Base-by-base conservation (phyloP, 1,140 invertebrate species). In the Hylaeus anthracinus region DNA sequence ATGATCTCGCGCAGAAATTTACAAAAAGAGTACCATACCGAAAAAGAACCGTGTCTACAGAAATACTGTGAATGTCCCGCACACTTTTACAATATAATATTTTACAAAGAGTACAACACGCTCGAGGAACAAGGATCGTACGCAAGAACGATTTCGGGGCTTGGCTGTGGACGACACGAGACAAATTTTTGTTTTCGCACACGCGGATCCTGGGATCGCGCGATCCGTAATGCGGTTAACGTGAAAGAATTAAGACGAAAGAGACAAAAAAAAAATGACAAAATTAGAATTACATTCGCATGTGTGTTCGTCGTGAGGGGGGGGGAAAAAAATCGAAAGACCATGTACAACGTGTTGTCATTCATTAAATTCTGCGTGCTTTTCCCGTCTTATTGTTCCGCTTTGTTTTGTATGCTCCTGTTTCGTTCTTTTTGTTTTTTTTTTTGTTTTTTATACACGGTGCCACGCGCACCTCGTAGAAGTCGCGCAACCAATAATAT, bases 401-500 rank as follows among this genome's bases (percentile, higher is more conserved):
- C 64, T 75, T 65, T 73, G 65, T n/a, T 83, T 79, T 51, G 26
- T 26, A 26, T 71, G 66, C 81, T 74, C 76, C 64, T 26, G 81
- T 79, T 82, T 56, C 55, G 82, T 83, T 26, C 26, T 26, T 26
- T 26, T 26, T 26, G 26, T 26, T 26, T 26, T 26, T 26, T 26
- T 26, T 26, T 26, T 26, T 26, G 26, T 26, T 26, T 26, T 90
- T 88, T 89, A 90, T 87, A 91, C 85, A 88, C 79, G 85, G 81
- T 86, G 72, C 76, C 26, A 76, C 74, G 70, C 70, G 73, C 72
- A 72, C 79, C 45, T 77, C 77, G 63, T 3, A 43, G 60, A 76
- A 81, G 64, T 69, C 64, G 69, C 82, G 81, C 89, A 79, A 85
- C 85, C 87, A 91, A 89, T 89, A 88, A 88, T 90, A 88, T 90